These are phyloP conservation scores for Notiomystis cincta DNA, from an alignment of 2,113 vertebrate genomes.

Conservation along the genomic window DNA sequence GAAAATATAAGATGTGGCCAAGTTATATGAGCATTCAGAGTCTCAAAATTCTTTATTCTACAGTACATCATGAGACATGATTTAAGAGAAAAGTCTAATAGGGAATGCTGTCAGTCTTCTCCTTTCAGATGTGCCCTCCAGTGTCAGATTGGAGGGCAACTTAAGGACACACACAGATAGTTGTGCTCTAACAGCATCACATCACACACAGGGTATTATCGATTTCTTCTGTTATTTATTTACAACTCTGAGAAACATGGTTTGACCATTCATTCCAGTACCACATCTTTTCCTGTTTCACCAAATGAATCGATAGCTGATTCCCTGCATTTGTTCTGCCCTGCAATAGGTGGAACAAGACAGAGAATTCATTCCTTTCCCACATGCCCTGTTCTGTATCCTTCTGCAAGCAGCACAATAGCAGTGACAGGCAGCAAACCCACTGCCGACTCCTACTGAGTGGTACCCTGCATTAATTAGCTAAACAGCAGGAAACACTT, in stretches of 20 bases:
- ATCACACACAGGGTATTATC: neutral
- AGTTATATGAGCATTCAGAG: neutral
- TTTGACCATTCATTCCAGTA: neutral
- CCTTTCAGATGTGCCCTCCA: neutral
- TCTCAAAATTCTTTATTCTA: neutral
- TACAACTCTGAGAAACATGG: neutral
- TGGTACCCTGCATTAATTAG: constrained; percentile 45
- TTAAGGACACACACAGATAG: neutral
- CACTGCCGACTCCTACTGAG: neutral
- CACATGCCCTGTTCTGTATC: neutral
- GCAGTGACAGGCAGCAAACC: constrained; percentile 22
- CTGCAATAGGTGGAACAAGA: neutral
- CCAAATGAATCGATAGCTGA: neutral
- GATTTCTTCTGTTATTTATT: neutral
- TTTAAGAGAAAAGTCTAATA: neutral
- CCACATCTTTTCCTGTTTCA: neutral
- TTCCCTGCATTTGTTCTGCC: neutral
- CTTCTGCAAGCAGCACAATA: neutral
- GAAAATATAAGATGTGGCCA: neutral
- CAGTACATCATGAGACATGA: neutral
- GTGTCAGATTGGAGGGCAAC: neutral
- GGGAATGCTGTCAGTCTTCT: neutral
- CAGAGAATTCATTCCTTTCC: neutral
- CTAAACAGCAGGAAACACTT: constrained; percentile 34
- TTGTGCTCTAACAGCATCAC: neutral